A percentile compares a stretch with the other conserved stretches of the same genome.
Conservation (phyloP, 2,797 vertebrate species). For the Gastrophryne carolinensis region DNA sequence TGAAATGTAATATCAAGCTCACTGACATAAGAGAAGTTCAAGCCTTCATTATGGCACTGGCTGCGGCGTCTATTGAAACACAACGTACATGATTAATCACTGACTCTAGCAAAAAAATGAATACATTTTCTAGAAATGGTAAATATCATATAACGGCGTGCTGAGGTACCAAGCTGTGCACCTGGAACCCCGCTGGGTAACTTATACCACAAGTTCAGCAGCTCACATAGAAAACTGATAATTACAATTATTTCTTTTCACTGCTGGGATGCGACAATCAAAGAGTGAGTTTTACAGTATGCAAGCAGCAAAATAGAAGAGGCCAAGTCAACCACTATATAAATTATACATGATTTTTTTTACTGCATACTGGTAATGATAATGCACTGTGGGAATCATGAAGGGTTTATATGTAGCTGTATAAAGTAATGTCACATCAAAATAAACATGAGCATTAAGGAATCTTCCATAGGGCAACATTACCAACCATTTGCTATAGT, state of each 20-base stretch:
- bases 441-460: neutral
- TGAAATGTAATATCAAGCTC: neutral
- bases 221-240: constrained; percentile 31
- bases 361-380: neutral
- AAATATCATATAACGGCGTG: constrained; percentile 25
- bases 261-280: constrained; percentile 5
- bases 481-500: no score
- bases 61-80: neutral
- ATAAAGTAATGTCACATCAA: neutral
- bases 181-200: constrained; percentile 15
- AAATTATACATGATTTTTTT: neutral
- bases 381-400: neutral
- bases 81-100: constrained; percentile 29
- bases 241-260: constrained; percentile 20
- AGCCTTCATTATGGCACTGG: neutral
- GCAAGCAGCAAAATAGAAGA: neutral
- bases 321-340: neutral
- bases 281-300: neutral
- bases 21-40: constrained; percentile 5
- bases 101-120: constrained; percentile 21
- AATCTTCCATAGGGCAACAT: no score
- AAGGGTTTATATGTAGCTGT: neutral
- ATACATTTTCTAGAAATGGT: constrained; percentile 19
- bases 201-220: constrained; percentile 13
- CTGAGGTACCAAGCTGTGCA: constrained; percentile 22